Evolutionary conservation across 2,113 vertebrate species (phyloP).

Genomic region (Orientallactaga bullata): DNA sequence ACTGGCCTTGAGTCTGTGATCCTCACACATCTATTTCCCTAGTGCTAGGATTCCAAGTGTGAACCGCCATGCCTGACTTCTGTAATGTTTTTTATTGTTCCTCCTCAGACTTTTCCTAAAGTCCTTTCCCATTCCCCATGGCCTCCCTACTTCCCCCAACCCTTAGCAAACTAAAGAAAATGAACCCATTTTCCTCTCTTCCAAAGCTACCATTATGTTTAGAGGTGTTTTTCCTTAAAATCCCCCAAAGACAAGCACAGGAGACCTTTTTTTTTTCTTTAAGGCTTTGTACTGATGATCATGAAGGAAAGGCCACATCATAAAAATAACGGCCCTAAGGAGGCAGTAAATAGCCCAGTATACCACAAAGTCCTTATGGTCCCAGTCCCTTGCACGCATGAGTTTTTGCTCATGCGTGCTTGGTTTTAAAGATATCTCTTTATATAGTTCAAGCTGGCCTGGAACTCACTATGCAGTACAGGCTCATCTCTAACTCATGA

Average conservation of each 20-base stretch:
- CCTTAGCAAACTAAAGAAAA: not conserved
- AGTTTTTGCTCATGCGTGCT: not conserved
- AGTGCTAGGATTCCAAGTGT: not conserved
- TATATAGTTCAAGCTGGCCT: not conserved
- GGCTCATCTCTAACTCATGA: too few species aligned
- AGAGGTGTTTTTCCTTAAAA: not conserved
- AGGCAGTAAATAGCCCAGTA: not conserved
- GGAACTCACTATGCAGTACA: too few species aligned
- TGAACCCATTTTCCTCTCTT: not conserved
- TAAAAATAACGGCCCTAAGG: not conserved
- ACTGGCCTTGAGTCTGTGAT: not conserved
- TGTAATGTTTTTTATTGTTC: not conserved
- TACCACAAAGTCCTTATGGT: not conserved
- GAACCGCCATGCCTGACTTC: not conserved
- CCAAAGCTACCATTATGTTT: not conserved
- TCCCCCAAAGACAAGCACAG: not conserved
- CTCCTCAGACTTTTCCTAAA: not conserved
- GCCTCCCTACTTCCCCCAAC: accelerated
- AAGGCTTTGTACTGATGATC: not conserved
- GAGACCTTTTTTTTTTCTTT: not conserved
- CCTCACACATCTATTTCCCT: not conserved
- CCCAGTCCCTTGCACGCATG: not conserved
- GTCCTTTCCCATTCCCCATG: not conserved
- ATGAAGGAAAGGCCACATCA: not conserved
- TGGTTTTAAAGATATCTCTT: not conserved